Percentiles rank a stretch among this genome's conserved stretches.
Evolutionary conservation across 92 coral and sea anemone species (phyloP).

Genomic region (Porites rus): DNA sequence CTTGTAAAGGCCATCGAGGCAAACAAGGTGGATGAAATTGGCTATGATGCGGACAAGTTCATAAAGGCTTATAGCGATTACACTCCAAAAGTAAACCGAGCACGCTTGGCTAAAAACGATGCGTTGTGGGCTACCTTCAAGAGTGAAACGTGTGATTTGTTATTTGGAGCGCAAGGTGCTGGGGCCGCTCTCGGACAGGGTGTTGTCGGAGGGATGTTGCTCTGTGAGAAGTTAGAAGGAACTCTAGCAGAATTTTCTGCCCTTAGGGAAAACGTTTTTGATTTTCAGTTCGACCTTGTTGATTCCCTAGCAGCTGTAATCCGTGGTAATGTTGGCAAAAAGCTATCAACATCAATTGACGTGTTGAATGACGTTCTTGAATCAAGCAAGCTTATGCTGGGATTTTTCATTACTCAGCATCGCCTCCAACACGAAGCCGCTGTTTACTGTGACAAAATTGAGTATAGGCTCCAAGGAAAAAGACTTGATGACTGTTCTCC

Average conservation of each 20-base stretch:
- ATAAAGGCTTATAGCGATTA: slow-evolving; percentile 67
- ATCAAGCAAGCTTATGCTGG: slow-evolving; percentile 49
- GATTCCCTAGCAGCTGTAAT: slow-evolving; percentile 64
- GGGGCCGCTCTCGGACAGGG: slow-evolving; percentile 11
- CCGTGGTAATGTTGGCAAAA: slow-evolving; percentile 59
- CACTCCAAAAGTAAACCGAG: slow-evolving; percentile 67
- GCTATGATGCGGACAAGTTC: slow-evolving; percentile 39
- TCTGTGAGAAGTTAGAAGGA: slow-evolving; percentile 71
- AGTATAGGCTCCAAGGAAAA: slow-evolving; percentile 54
- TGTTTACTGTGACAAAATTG: slow-evolving; percentile 55
- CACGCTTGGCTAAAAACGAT: slow-evolving; percentile 35
- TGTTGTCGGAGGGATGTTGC: slow-evolving; percentile 44
- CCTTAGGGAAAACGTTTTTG: slow-evolving; percentile 68
- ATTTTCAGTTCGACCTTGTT: slow-evolving; percentile 74
- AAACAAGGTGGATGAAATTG: slow-evolving; percentile 26
- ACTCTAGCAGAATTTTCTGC: slow-evolving; percentile 63
- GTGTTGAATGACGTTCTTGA: slow-evolving; percentile 35
- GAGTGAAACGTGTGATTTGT: slow-evolving; percentile 47
- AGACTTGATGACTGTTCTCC: slow-evolving; percentile 17
- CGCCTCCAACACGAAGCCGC: slow-evolving; percentile 49
- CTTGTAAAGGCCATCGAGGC: slow-evolving; percentile 34
- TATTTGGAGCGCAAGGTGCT: slow-evolving; percentile 44
- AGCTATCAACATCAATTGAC: slow-evolving; percentile 21
- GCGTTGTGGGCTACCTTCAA: slow-evolving; percentile 60
- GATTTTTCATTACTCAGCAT: slow-evolving; percentile 64